These are phyloP conservation scores for Mellilla xanthometata DNA, from an alignment of 2,888 invertebrate genomes.

Conservation along the genomic window DNA sequence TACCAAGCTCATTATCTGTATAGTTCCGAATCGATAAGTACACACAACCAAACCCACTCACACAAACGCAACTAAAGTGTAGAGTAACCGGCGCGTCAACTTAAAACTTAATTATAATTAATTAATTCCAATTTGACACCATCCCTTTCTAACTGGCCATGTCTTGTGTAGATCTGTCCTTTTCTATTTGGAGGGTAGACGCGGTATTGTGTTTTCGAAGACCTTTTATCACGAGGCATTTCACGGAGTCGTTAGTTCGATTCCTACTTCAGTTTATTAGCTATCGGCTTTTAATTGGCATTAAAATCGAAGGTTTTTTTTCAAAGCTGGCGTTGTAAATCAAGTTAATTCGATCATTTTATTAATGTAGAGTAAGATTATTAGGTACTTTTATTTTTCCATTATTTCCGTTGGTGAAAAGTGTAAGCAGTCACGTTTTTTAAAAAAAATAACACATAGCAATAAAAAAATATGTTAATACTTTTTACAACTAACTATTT, in stretches of 20 bases:
- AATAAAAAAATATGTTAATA: too few species aligned
- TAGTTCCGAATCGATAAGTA: conserved; percentile 75
- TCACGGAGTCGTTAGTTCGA: conserved; percentile 75
- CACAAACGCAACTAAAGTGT: conserved; percentile 69
- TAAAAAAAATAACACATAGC: too few species aligned
- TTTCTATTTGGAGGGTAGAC: conserved; percentile 66
- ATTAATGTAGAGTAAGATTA: conserved; percentile 2
- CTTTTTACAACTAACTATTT: too few species aligned
- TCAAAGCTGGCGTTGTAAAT: conserved; percentile 28
- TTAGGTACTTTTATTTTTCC: too few species aligned
- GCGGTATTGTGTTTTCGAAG: conserved; percentile 79
- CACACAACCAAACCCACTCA: conserved; percentile 62
- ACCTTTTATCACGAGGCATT: conserved; percentile 79
- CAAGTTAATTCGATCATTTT: conserved; percentile 31
- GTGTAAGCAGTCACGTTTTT: too few species aligned
- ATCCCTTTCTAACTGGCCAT: conserved; percentile 61
- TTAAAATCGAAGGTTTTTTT: conserved; percentile 51
- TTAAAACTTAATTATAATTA: conserved; percentile 93
- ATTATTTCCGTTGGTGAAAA: too few species aligned
- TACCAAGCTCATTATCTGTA: conserved; percentile 79
- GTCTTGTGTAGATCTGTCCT: conserved; percentile 75
- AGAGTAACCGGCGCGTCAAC: conserved; percentile 85
- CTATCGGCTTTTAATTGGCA: conserved; percentile 75
- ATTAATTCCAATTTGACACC: conserved; percentile 87
- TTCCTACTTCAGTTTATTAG: conserved; percentile 78